Base-by-base conservation (phyloP, 1,140 invertebrate species). In the Argopecten irradians region DNA sequence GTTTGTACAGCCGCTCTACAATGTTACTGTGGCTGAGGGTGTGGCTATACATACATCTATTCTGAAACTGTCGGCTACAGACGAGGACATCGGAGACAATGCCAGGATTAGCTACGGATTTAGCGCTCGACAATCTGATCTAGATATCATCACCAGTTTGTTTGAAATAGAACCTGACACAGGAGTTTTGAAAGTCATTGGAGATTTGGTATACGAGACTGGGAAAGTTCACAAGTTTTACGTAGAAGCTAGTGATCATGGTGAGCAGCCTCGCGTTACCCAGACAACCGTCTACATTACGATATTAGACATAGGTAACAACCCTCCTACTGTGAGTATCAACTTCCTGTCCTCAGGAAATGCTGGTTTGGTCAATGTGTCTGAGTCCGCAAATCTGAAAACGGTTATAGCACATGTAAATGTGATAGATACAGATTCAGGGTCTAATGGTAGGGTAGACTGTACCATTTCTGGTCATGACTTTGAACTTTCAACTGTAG, bases 281-380 rank as follows among this genome's bases (percentile, higher is more conserved):
- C 96, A 97, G 22, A 96, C 98, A 16, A 96, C 96, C 46, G 96
- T 99, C 55, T 96, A 95, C 19, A 87, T 95, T n/a, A 84, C 88
- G 2, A 96, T 99, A 0, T 96, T 97, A 90, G 98, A 99, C 94
- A 98, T 98, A 91, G 99, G 99, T 94, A 98, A 99, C 94, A 98
- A 99, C 93, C 96, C 96, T 0, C 98, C 98, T 0, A 97, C 97
- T 87, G 99, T 99, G 93, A 97, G 98, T 0, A 88, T 93, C 32
- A 93, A 90, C 33, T 92, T 92, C 2, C 89, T 93, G 3, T 87
- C 91, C 2, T 86, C 91, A 28, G 87, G 87, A 33, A 91, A 90
- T n/a, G 89, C 89, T 3, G 88, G 91, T 22, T 84, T 85, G 9
- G 86, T 92, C 0, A 71, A 82, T 84, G 43, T 94, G 32, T 90